A percentile compares a stretch with the other conserved stretches of the same genome.
Conservation (phyloP, 2,797 vertebrate species). For the Babyrousa celebensis region DNA sequence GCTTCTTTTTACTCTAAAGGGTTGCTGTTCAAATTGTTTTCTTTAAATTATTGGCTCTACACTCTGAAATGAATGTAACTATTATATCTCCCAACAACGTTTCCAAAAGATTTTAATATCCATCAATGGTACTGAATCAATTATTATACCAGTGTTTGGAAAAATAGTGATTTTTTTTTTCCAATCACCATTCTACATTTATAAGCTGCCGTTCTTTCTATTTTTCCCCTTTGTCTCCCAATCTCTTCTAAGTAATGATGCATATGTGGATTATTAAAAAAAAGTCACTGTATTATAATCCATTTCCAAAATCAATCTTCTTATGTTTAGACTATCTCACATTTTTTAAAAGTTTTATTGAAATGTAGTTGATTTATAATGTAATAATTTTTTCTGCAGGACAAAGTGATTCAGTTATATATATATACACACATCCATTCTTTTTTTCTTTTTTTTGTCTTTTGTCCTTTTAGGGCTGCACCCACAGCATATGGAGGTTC, state of each 20-base stretch:
- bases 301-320: constrained; percentile 22
- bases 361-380: no score
- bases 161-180: constrained; percentile 6
- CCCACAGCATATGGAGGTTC: no score
- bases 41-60: background rate
- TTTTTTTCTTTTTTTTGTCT: no score
- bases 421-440: no score
- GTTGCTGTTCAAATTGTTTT: background rate
- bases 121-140: background rate
- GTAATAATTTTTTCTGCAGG: no score
- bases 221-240: background rate
- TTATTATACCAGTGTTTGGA: background rate
- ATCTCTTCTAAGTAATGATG: background rate
- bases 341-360: background rate
- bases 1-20: background rate
- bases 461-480: no score
- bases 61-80: background rate
- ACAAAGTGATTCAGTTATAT: no score
- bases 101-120: background rate
- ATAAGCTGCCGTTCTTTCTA: background rate
- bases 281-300: background rate
- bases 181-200: background rate
- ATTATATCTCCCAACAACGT: background rate
- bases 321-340: background rate
- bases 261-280: background rate